A percentile compares a stretch with the other conserved stretches of the same genome.
phyloP scores from a whole-genome alignment of 2,113 vertebrate species.

The Rhipidura dahli region DNA sequence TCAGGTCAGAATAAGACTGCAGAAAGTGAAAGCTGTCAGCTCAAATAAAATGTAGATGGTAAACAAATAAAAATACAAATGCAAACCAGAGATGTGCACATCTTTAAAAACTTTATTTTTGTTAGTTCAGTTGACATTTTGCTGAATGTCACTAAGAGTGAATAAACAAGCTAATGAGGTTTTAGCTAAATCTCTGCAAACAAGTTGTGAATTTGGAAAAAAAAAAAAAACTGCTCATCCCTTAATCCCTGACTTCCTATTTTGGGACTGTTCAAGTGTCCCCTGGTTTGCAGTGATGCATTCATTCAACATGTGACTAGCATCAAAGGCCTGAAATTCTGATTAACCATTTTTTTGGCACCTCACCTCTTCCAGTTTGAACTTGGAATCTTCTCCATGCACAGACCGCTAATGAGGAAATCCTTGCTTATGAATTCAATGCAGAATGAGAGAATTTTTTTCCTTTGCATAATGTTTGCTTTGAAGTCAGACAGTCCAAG shows the following conservation, averaged over 20 bases:
- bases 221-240: slow-evolving; percentile 17
- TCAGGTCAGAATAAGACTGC: not conserved
- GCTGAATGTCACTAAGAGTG: slow-evolving; percentile 54
- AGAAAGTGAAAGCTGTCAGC: not conserved
- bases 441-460: slow-evolving; percentile 70
- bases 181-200: slow-evolving; percentile 61
- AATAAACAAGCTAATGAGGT: slow-evolving; percentile 72
- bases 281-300: not conserved
- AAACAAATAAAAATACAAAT: slow-evolving; percentile 16
- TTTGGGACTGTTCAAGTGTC: slow-evolving; percentile 14
- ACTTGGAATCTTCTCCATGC: slow-evolving; percentile 76
- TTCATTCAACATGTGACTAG: slow-evolving; percentile 35
- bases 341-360: slow-evolving; percentile 70
- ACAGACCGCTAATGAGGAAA: slow-evolving; percentile 79
- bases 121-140: slow-evolving; percentile 67
- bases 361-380: slow-evolving; percentile 72
- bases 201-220: slow-evolving; percentile 31
- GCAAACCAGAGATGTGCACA: not conserved
- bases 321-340: slow-evolving; percentile 67
- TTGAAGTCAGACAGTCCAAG: slow-evolving; percentile 91
- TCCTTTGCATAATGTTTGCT: slow-evolving; percentile 88
- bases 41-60: not conserved
- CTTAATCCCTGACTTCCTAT: slow-evolving; percentile 43
- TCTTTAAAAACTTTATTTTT: slow-evolving; percentile 56
- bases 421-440: slow-evolving; percentile 81